Evolutionary conservation across 2,113 vertebrate species (phyloP).

Genomic region (Collichthys lucidus): DNA sequence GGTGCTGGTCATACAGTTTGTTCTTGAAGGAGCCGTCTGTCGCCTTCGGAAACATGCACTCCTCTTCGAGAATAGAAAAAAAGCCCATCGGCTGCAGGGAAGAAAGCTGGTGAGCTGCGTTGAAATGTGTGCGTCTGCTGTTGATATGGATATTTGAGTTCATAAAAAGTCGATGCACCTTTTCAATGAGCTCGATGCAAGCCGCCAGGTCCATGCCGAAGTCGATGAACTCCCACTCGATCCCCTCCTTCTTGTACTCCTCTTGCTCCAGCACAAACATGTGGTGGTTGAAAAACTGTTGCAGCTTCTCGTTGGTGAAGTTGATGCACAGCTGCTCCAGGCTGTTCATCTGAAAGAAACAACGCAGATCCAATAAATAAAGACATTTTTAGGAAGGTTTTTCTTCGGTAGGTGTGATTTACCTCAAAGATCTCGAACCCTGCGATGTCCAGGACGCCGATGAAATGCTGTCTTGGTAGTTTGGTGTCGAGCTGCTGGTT

Average conservation of each 20-base stretch:
- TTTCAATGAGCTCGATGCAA: slow-evolving; percentile 93
- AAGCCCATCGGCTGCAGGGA: slow-evolving; percentile 81
- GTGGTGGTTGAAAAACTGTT: slow-evolving; percentile 92
- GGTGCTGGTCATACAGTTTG: slow-evolving; percentile 88
- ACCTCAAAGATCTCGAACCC: slow-evolving; percentile 78
- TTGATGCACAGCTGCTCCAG: slow-evolving; percentile 87
- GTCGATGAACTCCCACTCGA: slow-evolving; percentile 90
- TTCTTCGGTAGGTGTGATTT: not conserved
- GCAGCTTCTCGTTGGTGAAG: slow-evolving; percentile 82
- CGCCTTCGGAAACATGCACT: slow-evolving; percentile 82
- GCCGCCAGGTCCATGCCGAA: slow-evolving; percentile 93
- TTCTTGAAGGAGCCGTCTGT: slow-evolving; percentile 78
- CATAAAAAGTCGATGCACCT: slow-evolving; percentile 75
- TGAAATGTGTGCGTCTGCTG: rapidly evolving
- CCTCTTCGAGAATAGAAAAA: slow-evolving; percentile 81
- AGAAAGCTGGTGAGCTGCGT: not conserved
- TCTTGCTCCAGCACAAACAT: slow-evolving; percentile 84
- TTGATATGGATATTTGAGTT: not conserved
- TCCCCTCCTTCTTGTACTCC: slow-evolving; percentile 91
- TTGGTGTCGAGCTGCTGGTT: slow-evolving; percentile 76
- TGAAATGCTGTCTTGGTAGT: slow-evolving; percentile 70
- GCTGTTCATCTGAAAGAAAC: slow-evolving; percentile 58
- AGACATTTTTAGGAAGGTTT: not conserved
- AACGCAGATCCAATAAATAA: rapidly evolving
- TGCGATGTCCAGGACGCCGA: slow-evolving; percentile 74